These are phyloP conservation scores for Baccha elongata DNA, from an alignment of 2,888 invertebrate genomes.

Conservation along the genomic window DNA sequence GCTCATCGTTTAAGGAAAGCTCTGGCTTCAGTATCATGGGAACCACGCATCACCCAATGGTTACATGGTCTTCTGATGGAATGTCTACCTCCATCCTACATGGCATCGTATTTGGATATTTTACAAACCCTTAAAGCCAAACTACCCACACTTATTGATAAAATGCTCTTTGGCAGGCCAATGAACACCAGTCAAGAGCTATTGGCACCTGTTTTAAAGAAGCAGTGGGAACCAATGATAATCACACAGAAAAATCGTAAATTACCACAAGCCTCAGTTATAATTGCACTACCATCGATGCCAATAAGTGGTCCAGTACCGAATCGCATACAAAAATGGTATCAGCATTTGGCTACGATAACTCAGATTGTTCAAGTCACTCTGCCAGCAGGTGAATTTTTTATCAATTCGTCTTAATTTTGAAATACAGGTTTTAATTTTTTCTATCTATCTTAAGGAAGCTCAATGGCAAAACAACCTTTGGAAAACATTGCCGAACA, in stretches of 20 bases:
- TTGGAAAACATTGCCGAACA: slow-evolving; percentile 85
- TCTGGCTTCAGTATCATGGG: slow-evolving; percentile 89
- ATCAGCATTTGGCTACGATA: slow-evolving; percentile 86
- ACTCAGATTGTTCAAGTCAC: slow-evolving; percentile 86
- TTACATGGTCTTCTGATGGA: slow-evolving; percentile 88
- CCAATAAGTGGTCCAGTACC: slow-evolving; percentile 82
- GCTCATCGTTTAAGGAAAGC: slow-evolving; percentile 86
- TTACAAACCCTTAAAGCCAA: slow-evolving; percentile 88
- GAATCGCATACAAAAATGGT: slow-evolving; percentile 88
- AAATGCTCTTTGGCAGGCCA: slow-evolving; percentile 86
- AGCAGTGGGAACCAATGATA: slow-evolving; percentile 89
- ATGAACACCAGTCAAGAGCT: slow-evolving; percentile 85
- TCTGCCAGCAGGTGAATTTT: slow-evolving; percentile 78
- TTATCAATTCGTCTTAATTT: background rate
- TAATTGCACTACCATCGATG: slow-evolving; percentile 86
- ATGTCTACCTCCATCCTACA: slow-evolving; percentile 85
- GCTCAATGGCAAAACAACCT: slow-evolving; percentile 79
- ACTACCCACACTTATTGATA: slow-evolving; percentile 88
- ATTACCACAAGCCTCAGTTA: slow-evolving; percentile 87
- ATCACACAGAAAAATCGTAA: slow-evolving; percentile 86
- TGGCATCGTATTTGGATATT: slow-evolving; percentile 90
- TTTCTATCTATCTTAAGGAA: slow-evolving; percentile 73
- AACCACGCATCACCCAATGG: slow-evolving; percentile 89
- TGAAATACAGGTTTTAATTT: background rate
- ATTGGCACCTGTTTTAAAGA: slow-evolving; percentile 84